phyloP scores from a whole-genome alignment of 1,140 invertebrate genomes.

The Zophobas atratus region DNA sequence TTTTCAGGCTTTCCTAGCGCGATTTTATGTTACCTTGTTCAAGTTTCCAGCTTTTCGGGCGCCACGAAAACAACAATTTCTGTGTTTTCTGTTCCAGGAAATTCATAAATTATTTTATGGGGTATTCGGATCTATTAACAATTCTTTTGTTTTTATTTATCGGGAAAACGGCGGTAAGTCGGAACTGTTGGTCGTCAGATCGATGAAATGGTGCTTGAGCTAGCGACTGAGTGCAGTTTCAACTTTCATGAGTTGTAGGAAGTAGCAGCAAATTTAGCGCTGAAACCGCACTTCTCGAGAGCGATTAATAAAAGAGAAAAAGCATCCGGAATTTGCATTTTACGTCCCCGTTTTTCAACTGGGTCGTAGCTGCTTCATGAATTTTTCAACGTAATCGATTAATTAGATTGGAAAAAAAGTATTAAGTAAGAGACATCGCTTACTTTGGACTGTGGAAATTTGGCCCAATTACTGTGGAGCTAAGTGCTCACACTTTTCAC shows the following conservation, averaged over 20 bases:
- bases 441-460: too few species aligned
- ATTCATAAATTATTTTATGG: conserved; percentile 6
- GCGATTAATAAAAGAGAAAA: too few species aligned
- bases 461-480: too few species aligned
- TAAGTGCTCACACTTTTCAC: too few species aligned
- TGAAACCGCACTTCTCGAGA: too few species aligned
- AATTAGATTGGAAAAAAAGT: too few species aligned
- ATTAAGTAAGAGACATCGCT: too few species aligned
- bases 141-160: conserved; percentile 1
- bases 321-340: too few species aligned
- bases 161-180: background rate
- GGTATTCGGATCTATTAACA: background rate
- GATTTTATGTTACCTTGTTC: conserved; percentile 13
- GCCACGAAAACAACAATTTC: background rate
- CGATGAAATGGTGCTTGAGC: background rate
- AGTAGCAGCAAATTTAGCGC: too few species aligned
- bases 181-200: background rate
- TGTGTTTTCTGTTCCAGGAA: background rate
- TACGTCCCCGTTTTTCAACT: too few species aligned
- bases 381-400: too few species aligned
- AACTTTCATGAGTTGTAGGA: background rate
- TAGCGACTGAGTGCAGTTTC: background rate
- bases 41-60: background rate
- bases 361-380: too few species aligned
- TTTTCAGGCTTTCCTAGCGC: conserved; percentile 3